Base-by-base conservation (phyloP, 2,888 invertebrate genomes). In the Eustalomyia histrio region DNA sequence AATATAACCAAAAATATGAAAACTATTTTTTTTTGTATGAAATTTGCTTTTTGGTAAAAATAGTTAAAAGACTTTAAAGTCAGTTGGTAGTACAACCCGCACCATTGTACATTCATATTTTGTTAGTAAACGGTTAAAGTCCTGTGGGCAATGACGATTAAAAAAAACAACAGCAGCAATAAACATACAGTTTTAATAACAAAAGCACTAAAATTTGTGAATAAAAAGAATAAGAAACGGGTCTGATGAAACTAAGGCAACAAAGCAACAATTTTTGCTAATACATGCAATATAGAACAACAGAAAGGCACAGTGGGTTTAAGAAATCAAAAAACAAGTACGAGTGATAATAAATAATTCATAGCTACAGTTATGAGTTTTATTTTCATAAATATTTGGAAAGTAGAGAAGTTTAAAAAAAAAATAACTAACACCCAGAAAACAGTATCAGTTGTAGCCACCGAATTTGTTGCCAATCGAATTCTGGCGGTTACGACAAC, bases 181-280 rank as follows among this genome's bases (percentile, higher is more conserved):
- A 47, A 47, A 47, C 43, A 2, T n/a, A 47, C n/a, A n/a, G n/a
- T 47, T 47, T 47, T 47, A 47, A 47, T n/a, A 47, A 47, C 5
- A 47, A 47, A n/a, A 14, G n/a, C 3, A n/a, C 43, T n/a, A 10
- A 14, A n/a, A n/a, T 5, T 47, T 47, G 29, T 47, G n/a, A 47
- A 6, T 14, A n/a, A n/a, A 2, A 47, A n/a, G 14, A n/a, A 12
- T 2, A 24, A 43, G 14, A 43, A 43, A 43, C 1, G 5, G 5
- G 1, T 29, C 29, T 29, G 18, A 33, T 1, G 39, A 39, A 29
- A 60, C 18, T 14, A 43, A 60, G 39, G 39, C 21, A 17, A 60
- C 35, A 16, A 58, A 58, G 33, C 58, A 60, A 60, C 60, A 35
- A 60, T 60, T 35, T 39, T 39, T 39, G 7, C 17, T 16, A 17